phyloP scores from a whole-genome alignment of 2,113 vertebrate species.

The Sclerurus mexicanus region DNA sequence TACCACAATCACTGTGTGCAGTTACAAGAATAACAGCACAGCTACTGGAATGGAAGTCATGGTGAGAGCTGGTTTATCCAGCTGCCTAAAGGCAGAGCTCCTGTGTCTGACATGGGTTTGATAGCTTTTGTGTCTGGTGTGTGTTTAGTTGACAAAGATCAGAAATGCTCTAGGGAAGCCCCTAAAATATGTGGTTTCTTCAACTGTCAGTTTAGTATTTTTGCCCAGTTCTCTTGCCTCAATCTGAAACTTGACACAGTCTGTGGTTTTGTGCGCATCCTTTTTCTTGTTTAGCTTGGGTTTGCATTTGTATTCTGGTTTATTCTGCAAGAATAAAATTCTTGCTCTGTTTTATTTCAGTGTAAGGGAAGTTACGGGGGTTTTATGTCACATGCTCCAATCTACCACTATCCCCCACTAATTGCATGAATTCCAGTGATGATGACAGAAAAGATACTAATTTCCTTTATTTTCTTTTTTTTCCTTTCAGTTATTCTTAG shows the following conservation, averaged over 20 bases:
- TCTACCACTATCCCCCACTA: not conserved
- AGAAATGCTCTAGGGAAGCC: conserved; percentile 15
- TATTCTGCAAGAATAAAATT: not conserved
- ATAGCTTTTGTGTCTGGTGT: not conserved
- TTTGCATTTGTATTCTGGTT: not conserved
- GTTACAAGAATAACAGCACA: not conserved
- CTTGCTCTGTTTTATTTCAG: not conserved
- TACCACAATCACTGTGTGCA: not conserved
- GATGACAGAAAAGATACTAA: not conserved
- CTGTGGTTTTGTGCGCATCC: not conserved
- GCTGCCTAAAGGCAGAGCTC: not conserved
- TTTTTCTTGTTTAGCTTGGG: not conserved
- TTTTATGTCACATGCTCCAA: not conserved
- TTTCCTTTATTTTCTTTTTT: not conserved
- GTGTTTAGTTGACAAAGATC: not conserved
- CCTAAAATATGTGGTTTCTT: conserved; percentile 12
- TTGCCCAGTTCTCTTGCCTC: not conserved
- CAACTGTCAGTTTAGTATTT: conserved; percentile 22
- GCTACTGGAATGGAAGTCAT: not conserved
- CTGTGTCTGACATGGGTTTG: not conserved
- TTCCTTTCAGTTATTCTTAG: not conserved
- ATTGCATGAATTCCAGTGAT: not conserved
- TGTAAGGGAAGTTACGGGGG: not conserved
- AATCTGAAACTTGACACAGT: not conserved
- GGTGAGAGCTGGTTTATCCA: not conserved